Percentiles rank a stretch among this genome's conserved stretches.
Evolutionary conservation across 2,113 vertebrate species (phyloP).

Genomic region (Cochlearius cochlearius): DNA sequence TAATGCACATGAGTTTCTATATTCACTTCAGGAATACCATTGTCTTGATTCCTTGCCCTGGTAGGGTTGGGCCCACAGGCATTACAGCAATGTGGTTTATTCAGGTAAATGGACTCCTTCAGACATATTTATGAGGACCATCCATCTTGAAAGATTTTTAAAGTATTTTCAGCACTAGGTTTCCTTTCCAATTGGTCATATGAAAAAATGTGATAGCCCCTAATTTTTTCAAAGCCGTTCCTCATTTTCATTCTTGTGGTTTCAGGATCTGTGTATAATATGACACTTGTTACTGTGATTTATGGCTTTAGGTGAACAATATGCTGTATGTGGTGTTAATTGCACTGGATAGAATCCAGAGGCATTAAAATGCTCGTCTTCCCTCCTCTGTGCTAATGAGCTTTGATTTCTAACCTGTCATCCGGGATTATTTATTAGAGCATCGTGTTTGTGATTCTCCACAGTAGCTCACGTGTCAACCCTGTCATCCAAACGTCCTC

Average conservation of each 20-base stretch:
- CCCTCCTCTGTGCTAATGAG: conserved; percentile 10
- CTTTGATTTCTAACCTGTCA: conserved; percentile 61
- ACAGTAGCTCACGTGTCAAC: background rate
- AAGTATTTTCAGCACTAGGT: background rate
- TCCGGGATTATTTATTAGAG: conserved; percentile 44
- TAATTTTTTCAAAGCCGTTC: conserved; percentile 38
- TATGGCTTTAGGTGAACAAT: conserved; percentile 57
- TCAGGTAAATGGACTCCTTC: background rate
- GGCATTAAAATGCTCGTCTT: conserved; percentile 34
- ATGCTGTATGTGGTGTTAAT: conserved; percentile 40
- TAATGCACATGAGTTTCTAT: background rate
- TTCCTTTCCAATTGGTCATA: conserved; percentile 12
- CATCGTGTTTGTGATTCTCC: conserved; percentile 10
- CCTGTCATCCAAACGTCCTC: background rate
- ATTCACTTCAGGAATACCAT: background rate
- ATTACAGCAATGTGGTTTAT: background rate
- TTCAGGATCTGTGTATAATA: conserved; percentile 5
- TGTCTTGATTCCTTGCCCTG: background rate
- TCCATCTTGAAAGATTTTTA: background rate
- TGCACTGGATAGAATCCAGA: conserved; percentile 61
- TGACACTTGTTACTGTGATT: conserved; percentile 33
- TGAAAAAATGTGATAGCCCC: background rate
- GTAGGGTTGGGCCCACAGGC: background rate
- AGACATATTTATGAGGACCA: background rate
- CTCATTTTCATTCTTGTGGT: conserved; percentile 33